A percentile compares a stretch with the other conserved stretches of the same genome.
phyloP scores from a whole-genome alignment of 2,888 invertebrate genomes.

The Aspidiotus destructor region DNA sequence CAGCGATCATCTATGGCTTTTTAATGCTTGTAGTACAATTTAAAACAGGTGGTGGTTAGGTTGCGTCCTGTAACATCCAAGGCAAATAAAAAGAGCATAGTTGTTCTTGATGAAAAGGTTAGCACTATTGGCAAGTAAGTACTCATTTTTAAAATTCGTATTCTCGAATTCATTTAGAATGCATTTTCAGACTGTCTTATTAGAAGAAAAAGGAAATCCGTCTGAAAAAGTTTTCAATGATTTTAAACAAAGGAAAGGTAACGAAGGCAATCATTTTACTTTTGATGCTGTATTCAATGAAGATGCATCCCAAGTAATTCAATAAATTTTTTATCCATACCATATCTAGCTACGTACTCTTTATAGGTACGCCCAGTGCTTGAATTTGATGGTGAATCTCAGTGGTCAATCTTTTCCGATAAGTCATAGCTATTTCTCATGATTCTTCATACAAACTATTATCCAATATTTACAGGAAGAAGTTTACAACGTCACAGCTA shows the following conservation, averaged over 20 bases:
- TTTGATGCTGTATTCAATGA: conserved; percentile 87
- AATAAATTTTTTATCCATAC: not conserved
- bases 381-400: not conserved
- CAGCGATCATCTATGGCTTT: too few species aligned
- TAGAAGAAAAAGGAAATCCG: conserved; percentile 54
- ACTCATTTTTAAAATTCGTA: not conserved
- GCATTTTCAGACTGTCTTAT: conserved; percentile 51
- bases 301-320: conserved; percentile 66
- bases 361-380: not conserved
- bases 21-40: too few species aligned
- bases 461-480: conserved; percentile 49
- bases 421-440: conserved; percentile 36
- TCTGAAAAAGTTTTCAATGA: conserved; percentile 43
- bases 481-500: conserved; percentile 79
- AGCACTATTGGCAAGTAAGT: not conserved
- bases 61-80: conserved; percentile 11
- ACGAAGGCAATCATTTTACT: conserved; percentile 70
- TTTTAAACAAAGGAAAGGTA: conserved; percentile 58
- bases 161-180: not conserved
- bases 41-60: conserved; percentile 20
- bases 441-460: not conserved
- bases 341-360: not conserved
- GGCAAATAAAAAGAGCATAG: conserved; percentile 1
- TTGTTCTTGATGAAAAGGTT: conserved; percentile 16
- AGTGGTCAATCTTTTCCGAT: too few species aligned